A percentile compares a stretch with the other conserved stretches of the same genome.
Evolutionary conservation across 2,797 vertebrate species (phyloP).

Genomic region (Neosilurus hyrtlii): DNA sequence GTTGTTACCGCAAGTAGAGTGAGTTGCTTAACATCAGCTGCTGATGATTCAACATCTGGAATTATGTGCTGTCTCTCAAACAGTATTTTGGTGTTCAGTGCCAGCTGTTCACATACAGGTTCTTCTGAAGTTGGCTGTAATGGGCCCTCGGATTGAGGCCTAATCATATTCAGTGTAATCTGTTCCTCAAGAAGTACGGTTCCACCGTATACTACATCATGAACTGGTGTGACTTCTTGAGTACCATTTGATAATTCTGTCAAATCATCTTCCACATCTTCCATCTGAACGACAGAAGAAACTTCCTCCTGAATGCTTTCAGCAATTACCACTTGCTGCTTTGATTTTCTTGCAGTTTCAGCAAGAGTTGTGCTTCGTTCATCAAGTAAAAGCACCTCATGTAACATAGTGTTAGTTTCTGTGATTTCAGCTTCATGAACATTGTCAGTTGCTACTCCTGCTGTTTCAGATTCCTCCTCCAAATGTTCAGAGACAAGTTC

Average conservation of each 20-base stretch:
- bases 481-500: constrained; percentile 59
- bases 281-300: constrained; percentile 8
- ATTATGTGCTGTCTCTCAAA: constrained; percentile 48
- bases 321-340: constrained; percentile 13
- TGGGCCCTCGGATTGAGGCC: constrained; percentile 17
- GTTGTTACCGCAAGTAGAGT: constrained; percentile 39
- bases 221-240: constrained; percentile 34
- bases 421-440: constrained; percentile 46
- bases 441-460: constrained; percentile 55
- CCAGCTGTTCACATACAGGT: constrained; percentile 35
- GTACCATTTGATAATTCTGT: not conserved
- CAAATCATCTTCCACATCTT: constrained; percentile 16
- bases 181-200: constrained; percentile 41
- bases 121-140: constrained; percentile 47
- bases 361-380: constrained; percentile 11
- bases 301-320: constrained; percentile 20
- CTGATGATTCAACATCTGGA: constrained; percentile 33
- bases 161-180: constrained; percentile 19
- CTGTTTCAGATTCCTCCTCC: constrained; percentile 53
- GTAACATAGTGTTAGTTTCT: constrained; percentile 48
- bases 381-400: constrained; percentile 27
- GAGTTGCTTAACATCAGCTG: constrained; percentile 28
- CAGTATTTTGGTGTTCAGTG: constrained; percentile 42
- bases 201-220: constrained; percentile 44
- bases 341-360: constrained; percentile 30